Conservation (phyloP, 2,797 vertebrate species). For the Steatocranus sp. region DNA sequence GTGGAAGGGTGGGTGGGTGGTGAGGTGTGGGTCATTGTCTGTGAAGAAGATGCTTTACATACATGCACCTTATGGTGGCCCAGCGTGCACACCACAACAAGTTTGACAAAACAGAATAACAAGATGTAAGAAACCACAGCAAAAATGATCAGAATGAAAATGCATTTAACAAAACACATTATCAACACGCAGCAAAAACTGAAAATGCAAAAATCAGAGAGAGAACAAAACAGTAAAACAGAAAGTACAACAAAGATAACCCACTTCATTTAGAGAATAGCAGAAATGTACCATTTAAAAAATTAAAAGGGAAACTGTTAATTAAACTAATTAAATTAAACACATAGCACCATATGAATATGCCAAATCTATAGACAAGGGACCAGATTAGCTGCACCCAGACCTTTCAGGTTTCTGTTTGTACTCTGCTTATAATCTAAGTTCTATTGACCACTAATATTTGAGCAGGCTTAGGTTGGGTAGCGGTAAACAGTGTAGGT, state of each 20-base stretch:
- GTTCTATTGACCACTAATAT: neutral
- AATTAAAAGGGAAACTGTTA: neutral
- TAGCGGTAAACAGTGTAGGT: neutral
- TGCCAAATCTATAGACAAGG: neutral
- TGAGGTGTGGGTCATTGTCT: conserved; percentile 4
- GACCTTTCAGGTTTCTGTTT: neutral
- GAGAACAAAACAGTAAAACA: neutral
- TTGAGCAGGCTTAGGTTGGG: neutral
- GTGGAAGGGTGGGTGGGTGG: neutral
- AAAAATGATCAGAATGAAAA: neutral
- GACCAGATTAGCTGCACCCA: neutral
- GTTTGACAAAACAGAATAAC: neutral
- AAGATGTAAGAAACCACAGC: neutral
- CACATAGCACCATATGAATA: neutral
- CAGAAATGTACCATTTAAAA: neutral
- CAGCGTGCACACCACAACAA: neutral
- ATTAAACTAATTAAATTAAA: neutral
- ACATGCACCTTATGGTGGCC: neutral
- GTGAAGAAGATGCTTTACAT: neutral
- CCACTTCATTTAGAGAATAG: neutral
- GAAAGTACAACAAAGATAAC: neutral
- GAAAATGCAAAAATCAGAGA: neutral
- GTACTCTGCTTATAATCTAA: accelerated
- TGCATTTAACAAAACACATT: neutral
- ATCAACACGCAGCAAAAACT: neutral